A percentile compares a stretch with the other conserved stretches of the same genome.
Conservation (phyloP, 2,797 vertebrate species). For the Mus spretus region DNA sequence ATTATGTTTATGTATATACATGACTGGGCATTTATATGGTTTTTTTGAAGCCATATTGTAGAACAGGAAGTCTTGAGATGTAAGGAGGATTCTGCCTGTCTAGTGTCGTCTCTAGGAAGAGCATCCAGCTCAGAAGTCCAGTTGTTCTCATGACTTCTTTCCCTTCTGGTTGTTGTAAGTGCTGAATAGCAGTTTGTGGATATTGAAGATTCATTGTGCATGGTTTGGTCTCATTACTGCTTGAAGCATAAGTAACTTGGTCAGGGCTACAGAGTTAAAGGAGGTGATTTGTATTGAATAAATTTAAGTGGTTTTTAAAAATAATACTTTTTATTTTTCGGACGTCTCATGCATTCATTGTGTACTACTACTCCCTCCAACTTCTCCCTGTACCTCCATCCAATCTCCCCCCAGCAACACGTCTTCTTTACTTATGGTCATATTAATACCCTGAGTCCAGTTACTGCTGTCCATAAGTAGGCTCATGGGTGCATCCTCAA, state of each 20-base stretch:
- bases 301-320: background rate
- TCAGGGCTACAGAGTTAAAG: background rate
- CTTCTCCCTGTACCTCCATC: too few species aligned
- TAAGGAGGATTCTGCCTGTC: background rate
- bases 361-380: background rate
- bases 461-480: background rate
- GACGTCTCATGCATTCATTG: background rate
- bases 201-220: background rate
- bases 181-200: background rate
- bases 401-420: background rate
- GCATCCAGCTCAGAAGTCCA: background rate
- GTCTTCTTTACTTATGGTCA: background rate
- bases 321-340: background rate
- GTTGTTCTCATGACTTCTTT: background rate
- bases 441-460: background rate
- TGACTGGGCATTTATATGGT: background rate
- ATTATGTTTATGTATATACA: background rate
- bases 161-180: conserved; percentile 14
- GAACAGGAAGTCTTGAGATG: background rate
- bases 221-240: background rate
- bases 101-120: conserved; percentile 17
- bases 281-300: conserved; percentile 54
- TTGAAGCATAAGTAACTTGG: conserved; percentile 1
- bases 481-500: background rate
- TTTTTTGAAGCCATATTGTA: background rate